Evolutionary conservation across 1,140 invertebrate species (phyloP).

Genomic region (Bombus turneri): DNA sequence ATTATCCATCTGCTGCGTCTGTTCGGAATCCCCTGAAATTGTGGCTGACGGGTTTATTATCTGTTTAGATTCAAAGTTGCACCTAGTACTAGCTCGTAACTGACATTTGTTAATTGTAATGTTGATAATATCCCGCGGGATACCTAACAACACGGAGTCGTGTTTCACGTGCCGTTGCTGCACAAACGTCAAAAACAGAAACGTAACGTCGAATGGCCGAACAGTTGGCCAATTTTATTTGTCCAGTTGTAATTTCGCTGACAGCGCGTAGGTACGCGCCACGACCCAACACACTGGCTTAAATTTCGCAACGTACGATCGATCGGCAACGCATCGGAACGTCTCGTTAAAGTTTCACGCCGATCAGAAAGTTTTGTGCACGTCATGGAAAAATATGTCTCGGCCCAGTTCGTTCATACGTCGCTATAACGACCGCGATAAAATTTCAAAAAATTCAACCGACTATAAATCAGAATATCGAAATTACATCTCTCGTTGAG

Average conservation of each 20-base stretch:
- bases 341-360: conserved; percentile 6
- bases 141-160: not conserved
- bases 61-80: not conserved
- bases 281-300: not conserved
- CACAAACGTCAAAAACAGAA: not conserved
- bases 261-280: not conserved
- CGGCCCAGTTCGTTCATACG: not conserved
- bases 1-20: not conserved
- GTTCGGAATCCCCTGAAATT: not conserved
- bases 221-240: conserved; percentile 4
- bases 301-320: not conserved
- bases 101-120: conserved; percentile 3
- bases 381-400: not conserved
- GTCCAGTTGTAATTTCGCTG: not conserved
- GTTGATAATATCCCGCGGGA: not conserved
- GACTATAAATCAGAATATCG: not conserved
- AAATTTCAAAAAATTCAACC: not conserved
- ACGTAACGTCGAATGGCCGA: not conserved
- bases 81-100: no score
- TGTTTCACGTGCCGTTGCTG: not conserved
- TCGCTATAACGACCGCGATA: not conserved
- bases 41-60: not conserved
- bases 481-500: not conserved
- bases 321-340: not conserved
- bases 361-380: not conserved